A percentile compares a stretch with the other conserved stretches of the same genome.
These are phyloP conservation scores for Furcula furcula DNA, from an alignment of 2,888 invertebrate species.

Conservation along the genomic window DNA sequence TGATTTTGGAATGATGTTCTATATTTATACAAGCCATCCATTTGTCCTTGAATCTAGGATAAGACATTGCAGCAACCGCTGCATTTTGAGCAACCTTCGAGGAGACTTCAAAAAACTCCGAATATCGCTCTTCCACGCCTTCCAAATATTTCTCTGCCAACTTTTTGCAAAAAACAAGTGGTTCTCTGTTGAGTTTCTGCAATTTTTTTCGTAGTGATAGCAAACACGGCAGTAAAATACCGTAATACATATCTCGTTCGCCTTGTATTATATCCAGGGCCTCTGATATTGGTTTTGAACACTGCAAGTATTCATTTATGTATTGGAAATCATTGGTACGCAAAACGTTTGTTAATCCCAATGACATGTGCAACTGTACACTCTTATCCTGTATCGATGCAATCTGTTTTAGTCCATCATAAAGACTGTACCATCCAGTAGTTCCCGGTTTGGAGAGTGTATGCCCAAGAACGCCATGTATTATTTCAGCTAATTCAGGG, in stretches of 20 bases:
- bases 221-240: conserved; percentile 11
- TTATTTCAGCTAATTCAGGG: conserved; percentile 21
- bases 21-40: conserved; percentile 9
- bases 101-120: conserved; percentile 8
- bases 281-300: conserved; percentile 11
- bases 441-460: conserved; percentile 11
- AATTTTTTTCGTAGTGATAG: conserved; percentile 11
- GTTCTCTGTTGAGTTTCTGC: conserved; percentile 6
- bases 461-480: conserved; percentile 18
- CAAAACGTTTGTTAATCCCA: conserved; percentile 1
- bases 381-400: conserved; percentile 6
- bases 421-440: conserved; percentile 21
- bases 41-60: conserved; percentile 12
- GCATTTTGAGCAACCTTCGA: conserved; percentile 9
- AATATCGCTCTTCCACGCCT: conserved; percentile 9
- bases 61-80: conserved; percentile 11
- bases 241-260: conserved; percentile 11
- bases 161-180: conserved; percentile 6
- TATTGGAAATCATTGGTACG: conserved; percentile 1
- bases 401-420: conserved; percentile 17
- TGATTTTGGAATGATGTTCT: conserved; percentile 10
- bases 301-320: conserved; percentile 12
- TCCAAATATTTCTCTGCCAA: conserved; percentile 5
- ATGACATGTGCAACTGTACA: conserved; percentile 2
- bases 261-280: conserved; percentile 12